Conservation (phyloP, 2,888 invertebrate genomes). For the Notodonta dromedarius region DNA sequence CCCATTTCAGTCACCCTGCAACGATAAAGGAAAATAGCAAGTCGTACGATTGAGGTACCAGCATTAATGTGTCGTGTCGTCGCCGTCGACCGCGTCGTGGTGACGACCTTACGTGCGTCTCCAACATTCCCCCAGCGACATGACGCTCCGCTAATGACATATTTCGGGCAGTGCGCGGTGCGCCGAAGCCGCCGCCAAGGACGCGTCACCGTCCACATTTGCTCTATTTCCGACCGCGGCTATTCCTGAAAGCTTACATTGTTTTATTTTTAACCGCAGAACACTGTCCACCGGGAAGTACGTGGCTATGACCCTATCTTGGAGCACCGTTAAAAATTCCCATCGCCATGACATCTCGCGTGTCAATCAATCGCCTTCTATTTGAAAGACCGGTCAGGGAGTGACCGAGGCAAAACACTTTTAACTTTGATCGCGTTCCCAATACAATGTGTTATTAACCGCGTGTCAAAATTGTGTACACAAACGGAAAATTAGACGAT, state of each 20-base stretch:
- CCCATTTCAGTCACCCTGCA: not conserved
- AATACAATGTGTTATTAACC: conserved; percentile 33
- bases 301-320: conserved; percentile 37
- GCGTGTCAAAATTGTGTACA: conserved; percentile 37
- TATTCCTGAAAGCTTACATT: conserved; percentile 82
- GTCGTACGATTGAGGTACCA: not conserved
- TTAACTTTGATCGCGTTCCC: conserved; percentile 47
- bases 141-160: conserved; percentile 67
- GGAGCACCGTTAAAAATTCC: not conserved
- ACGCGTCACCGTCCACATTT: conserved; percentile 69
- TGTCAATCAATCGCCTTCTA: conserved; percentile 22
- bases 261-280: conserved; percentile 74
- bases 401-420: conserved; percentile 27
- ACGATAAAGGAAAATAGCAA: not conserved
- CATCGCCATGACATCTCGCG: not conserved
- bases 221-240: conserved; percentile 71
- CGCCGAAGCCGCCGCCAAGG: conserved; percentile 66
- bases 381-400: conserved; percentile 34
- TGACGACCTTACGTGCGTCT: conserved; percentile 22
- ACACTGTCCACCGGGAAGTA: conserved; percentile 72
- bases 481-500: conserved; percentile 17
- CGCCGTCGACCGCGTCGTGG: conserved; percentile 1
- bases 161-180: conserved; percentile 62
- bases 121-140: conserved; percentile 45
- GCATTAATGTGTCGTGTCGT: not conserved